A percentile compares a stretch with the other conserved stretches of the same genome.
These are phyloP conservation scores for Cichlasoma orientale DNA, from an alignment of 2,797 vertebrate genomes.

Conservation along the genomic window DNA sequence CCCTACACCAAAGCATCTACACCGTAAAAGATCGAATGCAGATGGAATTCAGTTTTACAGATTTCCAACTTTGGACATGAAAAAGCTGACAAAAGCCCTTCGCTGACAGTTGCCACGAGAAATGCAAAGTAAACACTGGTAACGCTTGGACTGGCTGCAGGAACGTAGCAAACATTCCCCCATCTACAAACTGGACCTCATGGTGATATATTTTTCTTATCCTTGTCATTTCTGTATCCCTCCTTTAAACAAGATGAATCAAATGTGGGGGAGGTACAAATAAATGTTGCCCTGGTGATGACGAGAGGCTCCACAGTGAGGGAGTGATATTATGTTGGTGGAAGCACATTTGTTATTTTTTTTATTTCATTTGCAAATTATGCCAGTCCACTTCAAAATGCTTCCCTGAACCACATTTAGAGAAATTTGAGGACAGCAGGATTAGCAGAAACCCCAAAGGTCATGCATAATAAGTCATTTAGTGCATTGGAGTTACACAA, in stretches of 20 bases:
- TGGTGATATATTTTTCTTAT: slow-evolving; percentile 34
- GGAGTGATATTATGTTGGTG: background rate
- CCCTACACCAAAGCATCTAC: background rate
- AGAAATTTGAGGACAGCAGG: background rate
- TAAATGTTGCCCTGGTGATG: slow-evolving; percentile 43
- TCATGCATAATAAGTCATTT: slow-evolving; percentile 22
- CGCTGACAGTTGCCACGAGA: slow-evolving; percentile 23
- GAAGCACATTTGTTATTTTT: background rate
- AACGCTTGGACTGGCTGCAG: slow-evolving; percentile 26
- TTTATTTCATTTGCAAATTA: background rate
- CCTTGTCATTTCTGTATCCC: slow-evolving; percentile 29
- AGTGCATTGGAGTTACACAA: slow-evolving; percentile 10
- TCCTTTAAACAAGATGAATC: slow-evolving; percentile 37
- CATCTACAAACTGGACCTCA: slow-evolving; percentile 31
- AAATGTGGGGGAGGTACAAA: slow-evolving; percentile 27
- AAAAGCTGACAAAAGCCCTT: slow-evolving; percentile 13
- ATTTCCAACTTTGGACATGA: slow-evolving; percentile 54
- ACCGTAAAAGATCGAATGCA: background rate
- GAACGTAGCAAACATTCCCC: slow-evolving; percentile 33
- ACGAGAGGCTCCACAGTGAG: background rate
- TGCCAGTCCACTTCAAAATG: background rate
- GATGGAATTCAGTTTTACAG: background rate
- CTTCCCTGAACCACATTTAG: background rate
- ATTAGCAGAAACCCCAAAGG: background rate
- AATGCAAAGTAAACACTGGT: slow-evolving; percentile 46